Percentiles rank a stretch among this genome's conserved stretches.
phyloP scores from a whole-genome alignment of 2,797 vertebrate species.

The Acrossocheilus fasciatus region DNA sequence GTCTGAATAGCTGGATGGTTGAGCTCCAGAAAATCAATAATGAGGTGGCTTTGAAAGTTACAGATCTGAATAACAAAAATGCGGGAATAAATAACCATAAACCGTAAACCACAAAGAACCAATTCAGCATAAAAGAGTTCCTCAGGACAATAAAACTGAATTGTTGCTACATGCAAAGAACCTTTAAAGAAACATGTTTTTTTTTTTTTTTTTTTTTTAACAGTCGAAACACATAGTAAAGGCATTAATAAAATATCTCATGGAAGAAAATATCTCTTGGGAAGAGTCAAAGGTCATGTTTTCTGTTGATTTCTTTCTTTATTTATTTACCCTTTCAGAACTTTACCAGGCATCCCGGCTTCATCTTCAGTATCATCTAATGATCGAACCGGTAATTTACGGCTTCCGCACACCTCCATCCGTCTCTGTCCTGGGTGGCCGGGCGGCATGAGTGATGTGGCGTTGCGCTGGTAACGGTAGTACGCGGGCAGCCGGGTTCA shows the following conservation, averaged over 20 bases:
- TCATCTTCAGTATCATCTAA: constrained; percentile 63
- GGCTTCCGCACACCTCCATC: constrained; percentile 51
- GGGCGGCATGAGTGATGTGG: constrained; percentile 62
- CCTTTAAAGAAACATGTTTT: neutral
- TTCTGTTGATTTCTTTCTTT: neutral
- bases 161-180: neutral
- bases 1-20: neutral
- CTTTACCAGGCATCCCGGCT: constrained; percentile 29
- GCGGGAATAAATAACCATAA: neutral
- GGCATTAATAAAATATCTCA: neutral
- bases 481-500: constrained; percentile 49
- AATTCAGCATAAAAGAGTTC: neutral
- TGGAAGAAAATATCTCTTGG: neutral
- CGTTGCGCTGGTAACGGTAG: constrained; percentile 39
- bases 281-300: constrained; percentile 34
- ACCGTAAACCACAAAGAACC: neutral
- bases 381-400: constrained; percentile 64
- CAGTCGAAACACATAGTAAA: neutral
- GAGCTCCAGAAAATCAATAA: neutral
- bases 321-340: constrained; percentile 4
- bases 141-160: neutral
- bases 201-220: neutral
- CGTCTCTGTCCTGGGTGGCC: constrained; percentile 57
- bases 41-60: neutral
- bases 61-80: neutral